Evolutionary conservation across 2,113 vertebrate species (phyloP).

Genomic region (Lepus timidus): DNA sequence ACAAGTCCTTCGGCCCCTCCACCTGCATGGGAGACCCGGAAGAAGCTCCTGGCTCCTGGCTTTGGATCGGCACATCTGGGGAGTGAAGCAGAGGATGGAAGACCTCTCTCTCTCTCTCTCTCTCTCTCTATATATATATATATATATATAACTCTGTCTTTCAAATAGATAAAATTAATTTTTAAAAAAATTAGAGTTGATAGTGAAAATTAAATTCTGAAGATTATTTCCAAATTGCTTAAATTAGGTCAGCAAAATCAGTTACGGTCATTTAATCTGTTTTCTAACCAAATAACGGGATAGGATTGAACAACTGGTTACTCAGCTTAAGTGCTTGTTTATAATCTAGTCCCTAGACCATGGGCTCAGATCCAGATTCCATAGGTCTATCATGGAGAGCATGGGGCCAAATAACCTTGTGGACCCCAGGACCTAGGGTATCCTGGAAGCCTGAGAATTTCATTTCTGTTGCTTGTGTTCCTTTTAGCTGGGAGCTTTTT

Average conservation of each 20-base stretch:
- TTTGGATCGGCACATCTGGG: no score
- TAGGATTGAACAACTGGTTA: neutral
- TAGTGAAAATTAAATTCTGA: constrained; percentile 40
- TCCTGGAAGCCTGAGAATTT: neutral
- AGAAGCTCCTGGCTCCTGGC: no score
- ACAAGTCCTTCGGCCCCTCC: no score
- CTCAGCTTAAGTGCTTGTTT: neutral
- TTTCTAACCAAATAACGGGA: neutral
- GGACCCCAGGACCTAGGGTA: neutral
- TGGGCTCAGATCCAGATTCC: neutral
- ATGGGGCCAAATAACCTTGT: neutral
- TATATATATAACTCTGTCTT: no score
- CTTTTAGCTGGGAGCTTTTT: constrained; percentile 23
- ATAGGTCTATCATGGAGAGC: neutral
- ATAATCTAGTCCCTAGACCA: neutral
- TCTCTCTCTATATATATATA: no score
- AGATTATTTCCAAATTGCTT: neutral
- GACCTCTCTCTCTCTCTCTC: no score
- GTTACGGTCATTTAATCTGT: neutral
- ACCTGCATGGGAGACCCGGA: no score
- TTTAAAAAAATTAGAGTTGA: neutral
- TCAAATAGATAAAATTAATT: neutral
- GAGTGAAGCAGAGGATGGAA: no score
- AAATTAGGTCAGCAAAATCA: neutral
- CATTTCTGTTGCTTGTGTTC: neutral